Evolutionary conservation across 2,888 invertebrate species (phyloP).

Genomic region (Polyommatus icarus): DNA sequence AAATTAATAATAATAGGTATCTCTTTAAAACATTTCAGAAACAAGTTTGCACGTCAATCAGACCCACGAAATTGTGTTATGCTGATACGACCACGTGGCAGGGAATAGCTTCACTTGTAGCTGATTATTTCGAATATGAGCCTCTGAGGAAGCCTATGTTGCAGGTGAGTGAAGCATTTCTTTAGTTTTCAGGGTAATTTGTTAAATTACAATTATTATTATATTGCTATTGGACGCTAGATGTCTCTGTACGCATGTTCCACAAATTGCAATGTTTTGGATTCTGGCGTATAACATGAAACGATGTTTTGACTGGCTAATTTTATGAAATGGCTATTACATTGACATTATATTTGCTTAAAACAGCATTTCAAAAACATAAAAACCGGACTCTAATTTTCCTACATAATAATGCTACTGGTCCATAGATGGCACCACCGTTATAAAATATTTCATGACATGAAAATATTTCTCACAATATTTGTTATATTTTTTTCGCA

Average conservation of each 20-base stretch:
- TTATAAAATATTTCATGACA: neutral
- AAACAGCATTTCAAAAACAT: neutral
- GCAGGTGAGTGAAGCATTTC: conserved; percentile 79
- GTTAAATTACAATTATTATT: neutral
- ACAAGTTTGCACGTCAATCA: conserved; percentile 92
- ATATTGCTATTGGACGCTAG: neutral
- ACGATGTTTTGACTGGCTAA: neutral
- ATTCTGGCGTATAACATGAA: neutral
- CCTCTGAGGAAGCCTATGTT: conserved; percentile 83
- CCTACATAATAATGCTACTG: neutral
- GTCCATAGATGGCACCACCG: neutral
- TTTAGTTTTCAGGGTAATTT: neutral
- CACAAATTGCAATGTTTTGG: neutral
- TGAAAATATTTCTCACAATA: no score
- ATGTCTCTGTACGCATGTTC: neutral
- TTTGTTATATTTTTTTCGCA: no score
- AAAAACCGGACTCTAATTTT: neutral
- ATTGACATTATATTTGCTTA: no score
- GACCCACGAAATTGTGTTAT: conserved; percentile 88
- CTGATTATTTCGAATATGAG: conserved; percentile 89
- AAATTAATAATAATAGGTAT: no score
- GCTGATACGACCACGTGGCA: conserved; percentile 86
- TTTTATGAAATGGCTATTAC: neutral
- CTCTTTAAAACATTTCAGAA: conserved; percentile 80
- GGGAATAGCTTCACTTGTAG: conserved; percentile 86